A percentile compares a stretch with the other conserved stretches of the same genome.
These are phyloP conservation scores for Dromas ardeola DNA, from an alignment of 2,113 vertebrate species.

Conservation along the genomic window DNA sequence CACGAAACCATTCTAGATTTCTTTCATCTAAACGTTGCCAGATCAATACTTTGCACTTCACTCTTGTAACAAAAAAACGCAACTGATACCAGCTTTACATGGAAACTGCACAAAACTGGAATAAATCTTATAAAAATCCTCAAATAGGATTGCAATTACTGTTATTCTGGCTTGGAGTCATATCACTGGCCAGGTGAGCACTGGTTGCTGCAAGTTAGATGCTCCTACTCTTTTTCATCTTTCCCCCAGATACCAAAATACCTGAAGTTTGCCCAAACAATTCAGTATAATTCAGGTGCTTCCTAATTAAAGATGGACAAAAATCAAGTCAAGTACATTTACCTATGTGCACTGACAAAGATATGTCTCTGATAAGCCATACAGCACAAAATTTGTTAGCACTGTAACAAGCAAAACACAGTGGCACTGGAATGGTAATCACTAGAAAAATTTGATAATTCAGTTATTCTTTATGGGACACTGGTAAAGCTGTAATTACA, in stretches of 20 bases:
- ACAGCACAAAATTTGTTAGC: background rate
- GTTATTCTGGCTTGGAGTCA: background rate
- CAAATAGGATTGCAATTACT: background rate
- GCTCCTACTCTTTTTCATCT: background rate
- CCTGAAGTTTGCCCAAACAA: background rate
- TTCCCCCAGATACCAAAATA: background rate
- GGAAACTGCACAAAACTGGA: background rate
- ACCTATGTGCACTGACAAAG: background rate
- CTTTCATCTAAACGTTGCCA: background rate
- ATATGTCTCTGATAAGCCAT: background rate
- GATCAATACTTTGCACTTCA: background rate
- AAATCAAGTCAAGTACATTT: background rate
- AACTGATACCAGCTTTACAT: background rate
- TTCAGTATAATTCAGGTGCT: background rate
- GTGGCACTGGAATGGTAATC: background rate
- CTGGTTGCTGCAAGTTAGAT: background rate
- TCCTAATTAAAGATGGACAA: background rate
- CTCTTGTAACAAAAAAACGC: background rate
- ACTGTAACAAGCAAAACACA: background rate
- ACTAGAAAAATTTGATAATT: background rate
- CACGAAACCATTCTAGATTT: background rate
- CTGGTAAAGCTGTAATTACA: background rate
- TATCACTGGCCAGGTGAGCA: background rate
- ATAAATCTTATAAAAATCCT: background rate
- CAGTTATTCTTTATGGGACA: background rate